Base-by-base conservation (phyloP, 2,888 invertebrate species). In the Limnephilus lunatus region DNA sequence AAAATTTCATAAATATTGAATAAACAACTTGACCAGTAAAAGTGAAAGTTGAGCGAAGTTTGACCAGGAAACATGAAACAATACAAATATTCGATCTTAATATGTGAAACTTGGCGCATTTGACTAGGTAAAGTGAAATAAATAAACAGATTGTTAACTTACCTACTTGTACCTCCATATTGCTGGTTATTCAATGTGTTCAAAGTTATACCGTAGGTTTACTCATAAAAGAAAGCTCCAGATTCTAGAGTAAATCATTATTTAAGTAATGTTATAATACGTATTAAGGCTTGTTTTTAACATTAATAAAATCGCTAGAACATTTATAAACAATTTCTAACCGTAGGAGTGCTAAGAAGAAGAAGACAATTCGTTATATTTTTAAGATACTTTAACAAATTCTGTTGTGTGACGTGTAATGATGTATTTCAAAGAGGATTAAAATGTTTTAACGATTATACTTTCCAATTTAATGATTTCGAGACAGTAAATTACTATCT, bases 241-340 rank as follows among this genome's bases (percentile, higher is more conserved):
- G 32, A 19, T 83, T 83, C 82, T 35, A 35, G 82, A 83, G 82
- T 32, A 32, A 32, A 83, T 31, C 82, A 83, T 68, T 68, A 68
- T 68, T 68, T 83, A 83, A 83, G 82, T 83, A 83, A 83, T 35
- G 82, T 83, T 83, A 83, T 25, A 68, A 35, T 83, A 32, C 82
- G 19, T 85, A 85, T 85, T 85, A 85, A 85, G 85, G 85, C 85
- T 85, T 85, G 39, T 85, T 85, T 85, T 39, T 25, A 85, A 85
- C 35, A 85, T 39, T 85, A 32, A 39, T 85, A 44, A 85, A 85
- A 39, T 85, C 39, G 35, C 35, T 39, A 39, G 39, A 39, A 85
- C n/a, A 19, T 39, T 83, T 83, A 32, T 83, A 83, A 83, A 83
- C 82, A 83, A 83, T 83, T 83, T 83, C 32, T 83, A 83, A 35